Evolutionary conservation across 2,888 invertebrate genomes (phyloP).

Genomic region (Pammene fasciana): DNA sequence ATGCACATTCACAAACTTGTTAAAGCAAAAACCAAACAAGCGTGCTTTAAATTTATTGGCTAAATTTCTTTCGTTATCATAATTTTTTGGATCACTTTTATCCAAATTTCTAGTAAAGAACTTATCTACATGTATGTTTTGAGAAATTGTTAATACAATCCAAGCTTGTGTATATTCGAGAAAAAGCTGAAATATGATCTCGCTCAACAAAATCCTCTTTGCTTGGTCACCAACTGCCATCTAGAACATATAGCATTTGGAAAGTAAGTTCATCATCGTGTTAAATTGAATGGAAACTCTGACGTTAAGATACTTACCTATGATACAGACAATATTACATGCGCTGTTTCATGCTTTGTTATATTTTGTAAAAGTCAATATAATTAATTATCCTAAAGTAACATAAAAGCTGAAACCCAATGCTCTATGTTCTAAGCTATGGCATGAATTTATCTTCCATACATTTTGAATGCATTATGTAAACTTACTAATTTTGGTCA

Average conservation of each 20-base stretch:
- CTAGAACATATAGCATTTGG: conserved; percentile 1
- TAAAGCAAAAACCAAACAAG: not conserved
- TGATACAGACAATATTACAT: conserved; percentile 1
- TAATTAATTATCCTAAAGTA: not conserved
- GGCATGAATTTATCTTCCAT: conserved; percentile 1
- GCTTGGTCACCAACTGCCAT: conserved; percentile 1
- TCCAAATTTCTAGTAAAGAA: no score
- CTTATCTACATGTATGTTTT: no score
- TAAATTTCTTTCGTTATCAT: no score
- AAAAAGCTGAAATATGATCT: no score
- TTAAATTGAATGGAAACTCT: no score
- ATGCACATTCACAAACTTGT: conserved; percentile 19
- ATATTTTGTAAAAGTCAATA: not conserved
- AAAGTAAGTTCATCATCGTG: not conserved
- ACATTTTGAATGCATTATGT: conserved; percentile 13
- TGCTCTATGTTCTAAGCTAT: conserved; percentile 8
- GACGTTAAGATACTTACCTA: conserved; percentile 3
- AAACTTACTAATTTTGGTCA: conserved; percentile 1
- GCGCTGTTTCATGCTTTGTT: not conserved
- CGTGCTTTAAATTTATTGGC: no score
- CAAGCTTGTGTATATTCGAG: no score
- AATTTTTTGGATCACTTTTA: no score
- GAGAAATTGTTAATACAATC: no score
- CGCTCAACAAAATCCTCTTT: not conserved
- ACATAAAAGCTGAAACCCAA: no score